Base-by-base conservation (phyloP, 2,888 invertebrate genomes). In the Neoaliturus tenellus region DNA sequence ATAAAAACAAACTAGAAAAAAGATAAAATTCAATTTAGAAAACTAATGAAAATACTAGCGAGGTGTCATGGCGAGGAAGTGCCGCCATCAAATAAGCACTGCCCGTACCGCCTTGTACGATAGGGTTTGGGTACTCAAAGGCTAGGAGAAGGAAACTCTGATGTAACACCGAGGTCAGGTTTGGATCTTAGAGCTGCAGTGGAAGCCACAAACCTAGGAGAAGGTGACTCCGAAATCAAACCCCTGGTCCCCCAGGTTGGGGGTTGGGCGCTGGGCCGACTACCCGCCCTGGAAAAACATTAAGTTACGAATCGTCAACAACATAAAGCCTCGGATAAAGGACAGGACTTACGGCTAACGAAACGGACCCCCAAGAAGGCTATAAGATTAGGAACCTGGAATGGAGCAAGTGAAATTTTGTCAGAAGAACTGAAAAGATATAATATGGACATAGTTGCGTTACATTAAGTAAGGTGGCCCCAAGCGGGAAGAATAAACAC, bases 241-340 rank as follows among this genome's bases (percentile, higher is more conserved):
- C 58, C 39, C 81, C 81, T 67, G 81, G 81, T 58, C 81, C 81
- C 69, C 67, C 81, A 81, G 55, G 81, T 69, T 82, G 71, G 71
- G 82, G 82, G 82, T 82, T 82, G 71, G 51, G 48, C 81, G 81
- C 67, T 39, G 67, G 67, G 81, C 81, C 67, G 33, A 81, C 81
- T 28, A 55, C 81, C 41, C 39, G 25, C 81, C 39, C 20, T 55
- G 35, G 20, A 80, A 80, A 80, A 51, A n/a, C 25, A n/a, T 51
- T 6, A 25, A 35, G 58, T 80, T 80, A 55, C 55, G 58, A 80
- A 80, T 35, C 80, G 33, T 58, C 28, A 33, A 80, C 20, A n/a
- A 33, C 14, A 39, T 39, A n/a, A n/a, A n/a, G 71, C 71, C 71
- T 71, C 62, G 39, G 33, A 51, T 10, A 51, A 2, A 25, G 55